Evolutionary conservation across 1,140 invertebrate species (phyloP), one percentile per base, ranked within the genome.

Genomic region (Galendromus occidentalis): DNA sequence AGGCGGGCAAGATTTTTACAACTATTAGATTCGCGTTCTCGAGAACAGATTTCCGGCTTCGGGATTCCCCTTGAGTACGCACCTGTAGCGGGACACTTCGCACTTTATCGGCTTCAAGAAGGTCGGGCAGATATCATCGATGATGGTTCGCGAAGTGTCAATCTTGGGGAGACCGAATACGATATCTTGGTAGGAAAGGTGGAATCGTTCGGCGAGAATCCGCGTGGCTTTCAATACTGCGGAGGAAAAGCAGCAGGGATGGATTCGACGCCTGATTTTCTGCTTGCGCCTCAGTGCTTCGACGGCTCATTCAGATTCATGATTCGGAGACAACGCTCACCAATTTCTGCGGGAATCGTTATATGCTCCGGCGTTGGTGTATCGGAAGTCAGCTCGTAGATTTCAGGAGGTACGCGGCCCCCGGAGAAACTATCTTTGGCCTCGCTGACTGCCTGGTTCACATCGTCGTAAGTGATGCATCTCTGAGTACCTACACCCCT

Each of bases 401-500:
- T 69, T 67, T 72, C 72, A 63, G 64, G 66, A 65, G 72, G 71
- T 30, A 72, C 66, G 66, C 67, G 69, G 22, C 68, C 70, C 1
- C 68, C 63, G 9, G 25, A 51, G 44, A 47, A 42, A 59, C 86
- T 83, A 75, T 87, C 86, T 70, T 86, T 82, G 17, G 88, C 88
- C 73, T 91, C 84, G 65, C 85, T 75, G 76, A 90, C 91, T 44
- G 88, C 88, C 67, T 86, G 83, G 77, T 91, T 91, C 59, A 92
- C 82, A 29, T 88, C 87, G 70, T 91, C 87, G 74, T 90, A 91
- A 9, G 88, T 91, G 72, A 92, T 91, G 75, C 89, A 92, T 30
- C 84, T 85, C 67, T 84, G 82, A 14, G 33, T 14, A 25, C 51
- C 51, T 4, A 59, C 20, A 9, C 51, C 51, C 14, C 51, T 59